Percentiles rank a stretch among this genome's conserved stretches.
Evolutionary conservation across 1,140 invertebrate species (phyloP).

Genomic region (Antheraea pernyi): DNA sequence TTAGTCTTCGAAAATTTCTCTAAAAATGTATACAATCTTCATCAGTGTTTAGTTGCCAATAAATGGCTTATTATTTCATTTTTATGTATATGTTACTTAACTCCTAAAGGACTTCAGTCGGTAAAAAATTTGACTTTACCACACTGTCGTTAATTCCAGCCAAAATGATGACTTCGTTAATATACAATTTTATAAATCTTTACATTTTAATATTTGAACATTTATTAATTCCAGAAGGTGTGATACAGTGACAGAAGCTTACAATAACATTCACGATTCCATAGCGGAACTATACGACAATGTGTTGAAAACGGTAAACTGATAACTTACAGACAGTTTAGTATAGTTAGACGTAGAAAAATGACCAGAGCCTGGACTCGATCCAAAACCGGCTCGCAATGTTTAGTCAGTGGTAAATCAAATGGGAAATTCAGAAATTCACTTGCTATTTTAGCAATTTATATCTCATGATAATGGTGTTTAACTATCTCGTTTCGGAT

Average conservation of each 20-base stretch:
- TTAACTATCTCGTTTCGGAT: neutral
- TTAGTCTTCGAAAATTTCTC: too few species aligned
- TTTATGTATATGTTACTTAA: too few species aligned
- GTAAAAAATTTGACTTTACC: too few species aligned
- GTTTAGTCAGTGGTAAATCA: constrained; percentile 14
- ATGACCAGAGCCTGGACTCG: constrained; percentile 5
- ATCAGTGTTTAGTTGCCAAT: too few species aligned
- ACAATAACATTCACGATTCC: constrained; percentile 6
- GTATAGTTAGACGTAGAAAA: constrained; percentile 10
- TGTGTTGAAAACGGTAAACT: constrained; percentile 8
- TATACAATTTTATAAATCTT: too few species aligned
- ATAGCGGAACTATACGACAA: constrained; percentile 8
- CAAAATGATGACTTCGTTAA: too few species aligned
- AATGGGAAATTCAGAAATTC: constrained; percentile 9
- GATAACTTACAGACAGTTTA: neutral
- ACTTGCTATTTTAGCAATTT: constrained; percentile 8
- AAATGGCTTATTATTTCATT: too few species aligned
- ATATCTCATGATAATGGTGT: constrained; percentile 8
- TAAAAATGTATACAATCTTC: too few species aligned
- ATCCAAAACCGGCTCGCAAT: constrained; percentile 12
- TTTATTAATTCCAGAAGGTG: constrained; percentile 5
- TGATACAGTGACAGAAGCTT: constrained; percentile 22
- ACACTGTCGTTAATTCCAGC: too few species aligned
- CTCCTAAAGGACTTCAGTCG: too few species aligned
- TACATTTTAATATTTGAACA: too few species aligned